Base-by-base conservation (phyloP, 2,113 vertebrate genomes). In the Neolamprologus ventralis region DNA sequence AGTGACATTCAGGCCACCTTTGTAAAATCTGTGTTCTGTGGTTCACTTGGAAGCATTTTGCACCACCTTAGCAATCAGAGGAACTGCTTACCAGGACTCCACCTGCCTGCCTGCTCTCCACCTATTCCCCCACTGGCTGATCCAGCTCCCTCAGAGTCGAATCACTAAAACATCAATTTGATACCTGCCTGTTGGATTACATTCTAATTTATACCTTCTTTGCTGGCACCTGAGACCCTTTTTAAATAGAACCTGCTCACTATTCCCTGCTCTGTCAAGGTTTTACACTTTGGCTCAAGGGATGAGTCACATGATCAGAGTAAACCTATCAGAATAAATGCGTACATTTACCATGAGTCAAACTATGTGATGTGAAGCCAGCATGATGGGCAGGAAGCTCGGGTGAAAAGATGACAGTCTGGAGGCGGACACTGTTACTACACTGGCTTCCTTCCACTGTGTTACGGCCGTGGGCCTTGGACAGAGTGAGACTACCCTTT, bases 361-460 rank as follows among this genome's bases (percentile, higher is more conserved):
- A 26, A 31, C 40, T 47, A 17, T 47, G 21, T 47, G 2, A 75
- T 75, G 40, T 7, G 68, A 75, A 47, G 42, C 68, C 40, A 45
- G 71, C 35, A 10, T 37, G 83, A 82, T 0, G 17, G 1, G 75
- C 40, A 37, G 71, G 35, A 23, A n/a, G 87, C 88, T 89, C 88
- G 85, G 45, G 23, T 79, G 75, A 42, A 53, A 19, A 31, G 54
- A 9, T 7, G 87, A 90, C 84, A 91, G 86, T 5, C 26, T 35
- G 51, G 57, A 81, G 14, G 55, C 1, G 35, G 55, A 42, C 85
- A 55, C 53, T 7, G 1, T 80, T 71, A 78, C 4, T 8, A 37
- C 40, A 7, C 71, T 28, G 8, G 42, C 42, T 28, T 75, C 42
- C 71, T 75, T 49, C 16, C 42, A 21, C 19, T 53, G n/a, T 21